Evolutionary conservation across 2,113 vertebrate genomes (phyloP), one percentile per base, ranked within the genome.

Genomic region (Hydrochoerus hydrochaeris): DNA sequence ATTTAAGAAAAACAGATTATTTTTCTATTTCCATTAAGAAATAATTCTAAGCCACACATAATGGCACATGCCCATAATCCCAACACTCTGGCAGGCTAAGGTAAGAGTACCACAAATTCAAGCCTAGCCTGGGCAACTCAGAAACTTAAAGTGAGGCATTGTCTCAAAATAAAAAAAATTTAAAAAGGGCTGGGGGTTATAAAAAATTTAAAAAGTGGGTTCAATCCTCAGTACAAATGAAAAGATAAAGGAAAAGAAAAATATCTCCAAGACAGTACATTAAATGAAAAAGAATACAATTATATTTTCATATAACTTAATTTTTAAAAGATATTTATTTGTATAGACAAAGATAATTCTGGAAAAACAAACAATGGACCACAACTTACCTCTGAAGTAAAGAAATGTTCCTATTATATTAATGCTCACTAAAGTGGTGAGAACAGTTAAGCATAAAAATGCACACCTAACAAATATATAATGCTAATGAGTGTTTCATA

Each of bases 1-100:
- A 90, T 35, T 71, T 86, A 94, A 91, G 17, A 69, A 89, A 94
- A 94, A 14, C 91, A 44, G 19, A 60, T 32, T 35, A 57, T 57
- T 71, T 69, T 80, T 91, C 30, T 22, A 71, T 14, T 14, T 44
- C 86, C n/a, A 44, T 75, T 75, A 77, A 77, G 22, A 77, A 77
- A 77, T 46, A 75, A 14, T 77, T 46, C 41, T 28, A 77, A 77
- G 38, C 24, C 24, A 77, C 41, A 41, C 41, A 77, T 7, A 14
- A 41, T 77, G 41, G 41, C 41, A 28, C 73, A 77, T 46, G 73
- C 41, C 38, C 44, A 24, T 77, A 77, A 77, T 77, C 71, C 24
- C 71, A 75, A 44, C 41, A 75, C 71, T 73, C 41, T 30, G 44
- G 73, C 5, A 46, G 24, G 26, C 26, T 46, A 13, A 77, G 41